Base-by-base conservation (phyloP, 2,888 invertebrate species). In the Invenusta paracnida region DNA sequence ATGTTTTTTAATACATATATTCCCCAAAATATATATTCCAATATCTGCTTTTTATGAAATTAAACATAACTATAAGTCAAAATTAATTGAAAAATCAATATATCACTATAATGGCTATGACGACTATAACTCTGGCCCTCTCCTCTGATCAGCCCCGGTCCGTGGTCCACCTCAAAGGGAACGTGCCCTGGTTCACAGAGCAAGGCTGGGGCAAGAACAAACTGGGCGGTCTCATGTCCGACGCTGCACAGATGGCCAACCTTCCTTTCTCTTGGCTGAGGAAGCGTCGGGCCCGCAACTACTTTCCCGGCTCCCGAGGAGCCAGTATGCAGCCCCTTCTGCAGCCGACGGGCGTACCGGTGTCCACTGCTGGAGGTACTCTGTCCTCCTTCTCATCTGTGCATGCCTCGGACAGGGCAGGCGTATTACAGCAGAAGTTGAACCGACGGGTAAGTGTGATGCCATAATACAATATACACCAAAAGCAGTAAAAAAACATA, bases 201-300 rank as follows among this genome's bases (percentile, higher is more conserved):
- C 82, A 82, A 28, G 82, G 82, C 23, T 82, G 82, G 82, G 82
- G 82, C n/a, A 82, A 82, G 82, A 82, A 82, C 27, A 82, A 82
- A 28, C 82, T 82, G 13, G 82, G 82, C 27, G 82, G 82, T 28
- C 82, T 82, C 82, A 82, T 82, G 82, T 82, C 82, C 29, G 82
- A 82, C 17, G 82, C 82, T 5, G 82, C 82, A 2, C 29, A 82
- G 29, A 82, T 82, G 82, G 82, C 31, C 29, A 30, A 30, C 13
- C 82, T 82, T 2, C 82, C 82, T 23, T 30, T 82, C 31, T 82
- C 29, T 23, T 82, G 82, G 82, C 27, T 82, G 82, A 82, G 82
- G 31, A 82, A 82, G 82, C 82, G 82, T 2, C 29, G 82, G 27
- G 82, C 82, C 13, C 23, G 82, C 2, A 29, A 82, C 29, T 29